Evolutionary conservation across 1,140 invertebrate genomes (phyloP).

Genomic region (Chrysomallon squamiferum): DNA sequence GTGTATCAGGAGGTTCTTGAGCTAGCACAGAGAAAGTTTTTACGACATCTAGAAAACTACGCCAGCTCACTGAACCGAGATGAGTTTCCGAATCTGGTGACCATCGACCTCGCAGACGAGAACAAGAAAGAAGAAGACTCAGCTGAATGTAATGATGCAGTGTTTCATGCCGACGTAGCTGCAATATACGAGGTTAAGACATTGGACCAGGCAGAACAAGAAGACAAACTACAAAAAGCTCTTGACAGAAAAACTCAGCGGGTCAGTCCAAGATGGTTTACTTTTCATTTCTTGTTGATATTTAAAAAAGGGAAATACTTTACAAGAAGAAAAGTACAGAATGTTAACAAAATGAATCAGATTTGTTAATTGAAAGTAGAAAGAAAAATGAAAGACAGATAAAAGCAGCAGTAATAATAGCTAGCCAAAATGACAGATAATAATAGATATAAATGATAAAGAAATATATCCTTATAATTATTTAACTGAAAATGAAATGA

Average conservation of each 20-base stretch:
- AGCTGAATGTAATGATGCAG: background rate
- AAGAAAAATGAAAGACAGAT: background rate
- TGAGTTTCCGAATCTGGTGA: constrained; percentile 39
- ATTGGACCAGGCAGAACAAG: constrained; percentile 7
- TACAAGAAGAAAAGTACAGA: background rate
- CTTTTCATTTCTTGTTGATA: background rate
- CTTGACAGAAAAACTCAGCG: background rate
- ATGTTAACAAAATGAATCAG: background rate
- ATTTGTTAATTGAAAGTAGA: background rate
- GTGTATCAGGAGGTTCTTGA: constrained; percentile 50
- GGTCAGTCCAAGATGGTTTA: background rate
- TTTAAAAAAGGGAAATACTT: background rate
- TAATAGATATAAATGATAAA: too few relatives aligned
- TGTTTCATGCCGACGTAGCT: background rate
- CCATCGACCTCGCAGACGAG: constrained; percentile 33
- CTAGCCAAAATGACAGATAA: too few relatives aligned
- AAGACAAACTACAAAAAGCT: background rate
- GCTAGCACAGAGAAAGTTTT: constrained; percentile 50
- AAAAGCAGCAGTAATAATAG: background rate
- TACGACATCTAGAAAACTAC: constrained; percentile 41
- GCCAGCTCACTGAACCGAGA: constrained; percentile 26
- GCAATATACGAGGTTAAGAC: background rate
- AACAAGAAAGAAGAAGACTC: constrained; percentile 15
- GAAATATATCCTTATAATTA: too few relatives aligned
- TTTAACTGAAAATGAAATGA: too few relatives aligned